Percentiles rank a stretch among this genome's conserved stretches.
Conservation (phyloP, 2,888 invertebrate genomes). For the Dryadula phaetusa region DNA sequence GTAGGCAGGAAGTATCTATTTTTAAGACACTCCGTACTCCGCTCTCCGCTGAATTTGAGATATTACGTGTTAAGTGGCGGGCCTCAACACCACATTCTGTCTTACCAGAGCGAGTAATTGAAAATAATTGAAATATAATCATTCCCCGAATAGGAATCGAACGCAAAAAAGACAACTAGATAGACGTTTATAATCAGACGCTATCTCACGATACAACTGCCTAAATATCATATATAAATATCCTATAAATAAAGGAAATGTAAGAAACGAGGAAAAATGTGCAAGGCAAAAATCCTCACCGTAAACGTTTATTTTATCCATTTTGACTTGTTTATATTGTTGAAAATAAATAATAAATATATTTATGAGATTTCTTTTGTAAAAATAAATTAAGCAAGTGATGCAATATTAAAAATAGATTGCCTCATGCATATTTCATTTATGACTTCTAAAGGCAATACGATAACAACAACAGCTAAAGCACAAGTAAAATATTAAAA, state of each 20-base stretch:
- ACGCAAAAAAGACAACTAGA: too few species aligned
- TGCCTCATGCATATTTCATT: slow-evolving; percentile 54
- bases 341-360: background rate
- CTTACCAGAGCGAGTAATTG: too few species aligned
- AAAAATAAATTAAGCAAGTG: slow-evolving; percentile 47
- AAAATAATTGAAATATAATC: too few species aligned
- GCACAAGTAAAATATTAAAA: background rate
- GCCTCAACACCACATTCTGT: too few species aligned
- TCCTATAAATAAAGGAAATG: slow-evolving; percentile 1
- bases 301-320: background rate
- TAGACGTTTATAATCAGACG: too few species aligned
- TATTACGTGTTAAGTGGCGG: too few species aligned
- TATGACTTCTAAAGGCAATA: slow-evolving; percentile 20
- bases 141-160: too few species aligned
- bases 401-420: slow-evolving; percentile 65
- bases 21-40: too few species aligned
- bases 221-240: too few species aligned
- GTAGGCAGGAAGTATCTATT: too few species aligned
- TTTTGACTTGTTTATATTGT: slow-evolving; percentile 6
- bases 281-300: background rate
- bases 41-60: too few species aligned
- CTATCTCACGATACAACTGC: too few species aligned
- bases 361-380: slow-evolving; percentile 6
- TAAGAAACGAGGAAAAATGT: background rate
- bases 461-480: slow-evolving; percentile 15